phyloP scores from a whole-genome alignment of 2,797 vertebrate species.

The Acipenser ruthenus region DNA sequence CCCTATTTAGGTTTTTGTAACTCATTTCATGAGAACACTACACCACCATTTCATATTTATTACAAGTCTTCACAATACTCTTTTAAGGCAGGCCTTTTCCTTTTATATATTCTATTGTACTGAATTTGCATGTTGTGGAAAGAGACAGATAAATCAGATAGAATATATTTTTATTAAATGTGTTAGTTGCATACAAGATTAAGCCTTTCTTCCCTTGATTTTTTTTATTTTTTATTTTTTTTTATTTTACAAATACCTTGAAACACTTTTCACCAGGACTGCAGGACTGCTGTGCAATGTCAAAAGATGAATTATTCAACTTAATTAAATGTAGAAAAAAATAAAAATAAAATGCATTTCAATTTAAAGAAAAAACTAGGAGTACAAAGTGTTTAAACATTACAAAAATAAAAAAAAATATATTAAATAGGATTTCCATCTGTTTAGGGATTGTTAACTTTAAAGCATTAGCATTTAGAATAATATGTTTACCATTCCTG shows the following conservation, averaged over 20 bases:
- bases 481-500: too few species aligned
- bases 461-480: too few species aligned
- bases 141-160: conserved; percentile 10
- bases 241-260: conserved; percentile 76
- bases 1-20: too few species aligned
- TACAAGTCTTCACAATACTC: too few species aligned
- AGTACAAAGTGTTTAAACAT: conserved; percentile 37
- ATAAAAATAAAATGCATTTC: conserved; percentile 23
- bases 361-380: conserved; percentile 31
- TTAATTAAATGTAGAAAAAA: conserved; percentile 46
- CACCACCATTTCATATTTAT: too few species aligned
- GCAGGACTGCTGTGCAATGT: conserved; percentile 60
- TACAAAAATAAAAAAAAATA: background rate
- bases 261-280: conserved; percentile 81
- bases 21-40: too few species aligned
- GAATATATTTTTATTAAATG: conserved; percentile 31
- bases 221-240: conserved; percentile 24
- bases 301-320: conserved; percentile 78
- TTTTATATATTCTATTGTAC: conserved; percentile 20
- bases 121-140: conserved; percentile 33
- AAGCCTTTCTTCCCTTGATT: too few species aligned
- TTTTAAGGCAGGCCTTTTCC: too few species aligned
- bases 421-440: too few species aligned
- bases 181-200: conserved; percentile 19
- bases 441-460: too few species aligned